Conservation (phyloP, 1,140 invertebrate species). For the Aphaenogaster rudis region DNA sequence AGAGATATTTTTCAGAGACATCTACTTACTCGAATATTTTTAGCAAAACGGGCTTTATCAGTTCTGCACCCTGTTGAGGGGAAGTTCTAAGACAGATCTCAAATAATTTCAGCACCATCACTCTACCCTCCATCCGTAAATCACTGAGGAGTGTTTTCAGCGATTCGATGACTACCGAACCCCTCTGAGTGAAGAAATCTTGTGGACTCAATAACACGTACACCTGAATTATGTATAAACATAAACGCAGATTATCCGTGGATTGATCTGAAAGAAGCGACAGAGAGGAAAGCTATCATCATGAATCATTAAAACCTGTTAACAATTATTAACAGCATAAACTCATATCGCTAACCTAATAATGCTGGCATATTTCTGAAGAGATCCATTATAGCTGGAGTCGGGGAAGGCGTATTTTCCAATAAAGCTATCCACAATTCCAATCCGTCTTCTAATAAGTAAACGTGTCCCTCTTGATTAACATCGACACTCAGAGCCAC, state of each 20-base stretch:
- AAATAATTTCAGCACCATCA: constrained; percentile 91
- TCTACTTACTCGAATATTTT: constrained; percentile 89
- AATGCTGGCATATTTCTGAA: constrained; percentile 93
- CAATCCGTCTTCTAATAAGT: constrained; percentile 96
- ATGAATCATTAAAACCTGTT: constrained; percentile 15
- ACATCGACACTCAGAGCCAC: constrained; percentile 94
- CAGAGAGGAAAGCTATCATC: constrained; percentile 23
- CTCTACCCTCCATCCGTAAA: constrained; percentile 92
- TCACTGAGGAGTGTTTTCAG: constrained; percentile 92
- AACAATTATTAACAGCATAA: constrained; percentile 9
- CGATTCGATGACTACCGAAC: constrained; percentile 89
- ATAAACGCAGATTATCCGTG: constrained; percentile 92
- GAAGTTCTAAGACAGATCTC: constrained; percentile 91
- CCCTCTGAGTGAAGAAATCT: constrained; percentile 92
- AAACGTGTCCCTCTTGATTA: constrained; percentile 93
- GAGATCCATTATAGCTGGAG: constrained; percentile 90
- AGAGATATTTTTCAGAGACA: neutral
- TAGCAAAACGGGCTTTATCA: constrained; percentile 90
- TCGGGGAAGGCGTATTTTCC: constrained; percentile 90
- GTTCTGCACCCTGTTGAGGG: constrained; percentile 89
- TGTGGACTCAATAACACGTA: constrained; percentile 94
- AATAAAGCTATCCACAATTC: constrained; percentile 95
- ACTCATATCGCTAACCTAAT: constrained; percentile 88
- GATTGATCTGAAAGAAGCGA: constrained; percentile 90
- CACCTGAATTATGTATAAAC: constrained; percentile 93